Percentiles rank a stretch among this genome's conserved stretches.
Evolutionary conservation across 1,140 invertebrate genomes (phyloP).

Genomic region (Pseudomyrmex flavicornis): DNA sequence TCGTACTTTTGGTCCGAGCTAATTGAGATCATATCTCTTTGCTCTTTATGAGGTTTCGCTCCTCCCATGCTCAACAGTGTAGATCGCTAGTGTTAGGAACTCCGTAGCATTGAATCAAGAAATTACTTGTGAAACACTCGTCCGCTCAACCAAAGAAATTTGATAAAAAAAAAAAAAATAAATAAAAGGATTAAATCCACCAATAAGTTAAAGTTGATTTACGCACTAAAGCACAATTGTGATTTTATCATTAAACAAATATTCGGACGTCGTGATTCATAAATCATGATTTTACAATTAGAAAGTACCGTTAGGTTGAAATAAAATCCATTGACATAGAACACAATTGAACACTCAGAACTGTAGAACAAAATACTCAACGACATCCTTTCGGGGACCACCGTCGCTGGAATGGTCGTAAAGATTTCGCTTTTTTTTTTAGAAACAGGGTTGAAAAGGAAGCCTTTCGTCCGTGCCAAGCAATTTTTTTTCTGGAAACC

Average conservation of each 20-base stretch:
- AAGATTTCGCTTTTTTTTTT: constrained; percentile 82
- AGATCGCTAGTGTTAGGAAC: constrained; percentile 47
- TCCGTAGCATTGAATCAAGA: constrained; percentile 26
- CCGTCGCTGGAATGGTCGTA: constrained; percentile 68
- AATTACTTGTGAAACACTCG: constrained; percentile 5
- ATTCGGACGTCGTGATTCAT: neutral
- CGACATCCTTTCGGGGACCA: constrained; percentile 21
- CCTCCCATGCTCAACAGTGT: constrained; percentile 38
- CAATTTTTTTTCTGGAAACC: constrained; percentile 53
- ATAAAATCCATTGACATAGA: neutral
- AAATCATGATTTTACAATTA: neutral
- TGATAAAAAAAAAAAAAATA: neutral
- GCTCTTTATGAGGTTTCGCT: constrained; percentile 64
- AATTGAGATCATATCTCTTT: constrained; percentile 74
- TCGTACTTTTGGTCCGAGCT: constrained; percentile 58
- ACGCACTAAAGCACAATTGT: no score
- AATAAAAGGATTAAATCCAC: no score
- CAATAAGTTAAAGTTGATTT: no score
- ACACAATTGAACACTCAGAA: neutral
- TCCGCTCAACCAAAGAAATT: neutral
- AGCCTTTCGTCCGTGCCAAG: constrained; percentile 57
- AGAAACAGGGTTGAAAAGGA: constrained; percentile 70
- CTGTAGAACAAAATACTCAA: constrained; percentile 1
- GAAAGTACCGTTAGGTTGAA: neutral
- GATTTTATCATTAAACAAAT: no score